Evolutionary conservation across 2,888 invertebrate genomes (phyloP).

Genomic region (Lasioglossum pauxillum): DNA sequence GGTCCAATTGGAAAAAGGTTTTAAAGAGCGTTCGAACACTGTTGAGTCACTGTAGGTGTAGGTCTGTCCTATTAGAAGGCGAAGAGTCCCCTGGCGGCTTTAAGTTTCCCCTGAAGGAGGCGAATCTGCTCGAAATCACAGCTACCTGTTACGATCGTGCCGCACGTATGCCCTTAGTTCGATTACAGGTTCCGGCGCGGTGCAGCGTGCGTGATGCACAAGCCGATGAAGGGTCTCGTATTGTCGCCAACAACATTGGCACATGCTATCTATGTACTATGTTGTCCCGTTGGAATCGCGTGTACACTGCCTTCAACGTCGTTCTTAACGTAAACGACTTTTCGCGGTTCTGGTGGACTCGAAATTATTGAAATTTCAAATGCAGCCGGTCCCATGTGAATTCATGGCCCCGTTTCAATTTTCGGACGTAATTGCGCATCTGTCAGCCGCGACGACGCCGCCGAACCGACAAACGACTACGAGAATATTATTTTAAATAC

Average conservation of each 20-base stretch:
- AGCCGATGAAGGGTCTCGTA: constrained; percentile 24
- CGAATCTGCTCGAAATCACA: constrained; percentile 2
- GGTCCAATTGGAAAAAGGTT: no score
- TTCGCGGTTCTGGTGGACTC: no score
- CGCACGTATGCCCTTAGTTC: constrained; percentile 41
- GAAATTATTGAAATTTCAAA: neutral
- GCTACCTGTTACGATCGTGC: constrained; percentile 30
- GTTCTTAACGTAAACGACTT: neutral
- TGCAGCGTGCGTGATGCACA: constrained; percentile 26
- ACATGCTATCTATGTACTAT: no score
- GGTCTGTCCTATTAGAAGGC: neutral
- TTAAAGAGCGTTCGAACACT: no score
- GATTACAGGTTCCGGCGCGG: constrained; percentile 39
- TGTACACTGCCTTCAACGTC: no score
- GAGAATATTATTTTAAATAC: constrained; percentile 7
- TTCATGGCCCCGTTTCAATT: neutral
- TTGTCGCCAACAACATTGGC: neutral
- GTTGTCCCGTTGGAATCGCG: no score
- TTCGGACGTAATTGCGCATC: neutral
- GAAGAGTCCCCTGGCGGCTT: neutral
- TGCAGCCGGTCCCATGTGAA: neutral
- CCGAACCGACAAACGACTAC: neutral
- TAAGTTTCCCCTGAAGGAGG: neutral
- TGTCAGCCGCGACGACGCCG: neutral
- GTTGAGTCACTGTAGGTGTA: neutral